These are phyloP conservation scores for Spodoptera picta DNA, from an alignment of 2,888 invertebrate species.

Conservation along the genomic window DNA sequence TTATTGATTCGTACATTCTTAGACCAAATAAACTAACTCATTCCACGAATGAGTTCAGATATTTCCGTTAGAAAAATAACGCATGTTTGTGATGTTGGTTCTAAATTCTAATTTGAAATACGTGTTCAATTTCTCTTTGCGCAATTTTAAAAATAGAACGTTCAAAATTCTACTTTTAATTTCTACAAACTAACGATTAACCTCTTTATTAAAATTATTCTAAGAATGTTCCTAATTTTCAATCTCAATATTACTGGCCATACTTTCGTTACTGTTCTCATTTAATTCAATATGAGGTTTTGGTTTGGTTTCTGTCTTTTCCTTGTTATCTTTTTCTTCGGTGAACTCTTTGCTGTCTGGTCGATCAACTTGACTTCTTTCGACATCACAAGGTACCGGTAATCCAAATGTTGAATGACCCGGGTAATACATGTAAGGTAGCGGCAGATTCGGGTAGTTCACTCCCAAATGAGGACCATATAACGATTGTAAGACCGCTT, in stretches of 20 bases:
- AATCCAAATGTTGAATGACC: slow-evolving; percentile 81
- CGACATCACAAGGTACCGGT: slow-evolving; percentile 76
- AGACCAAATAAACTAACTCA: not conserved
- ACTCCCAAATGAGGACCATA: slow-evolving; percentile 85
- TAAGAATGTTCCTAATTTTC: slow-evolving; percentile 74
- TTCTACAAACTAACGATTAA: slow-evolving; percentile 37
- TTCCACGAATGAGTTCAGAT: no score
- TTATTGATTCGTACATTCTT: slow-evolving; percentile 22
- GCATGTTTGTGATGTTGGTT: not conserved
- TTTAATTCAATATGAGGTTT: slow-evolving; percentile 74
- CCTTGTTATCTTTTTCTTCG: slow-evolving; percentile 72
- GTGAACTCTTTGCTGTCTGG: slow-evolving; percentile 64
- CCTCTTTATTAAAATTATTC: slow-evolving; percentile 20
- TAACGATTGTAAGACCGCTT: slow-evolving; percentile 83
- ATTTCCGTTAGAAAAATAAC: not conserved
- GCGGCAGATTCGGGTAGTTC: slow-evolving; percentile 80
- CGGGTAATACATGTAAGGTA: slow-evolving; percentile 86
- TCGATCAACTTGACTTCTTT: slow-evolving; percentile 74
- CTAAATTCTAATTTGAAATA: slow-evolving; percentile 19
- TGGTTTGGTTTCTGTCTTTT: slow-evolving; percentile 66
- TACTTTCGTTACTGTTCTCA: slow-evolving; percentile 85
- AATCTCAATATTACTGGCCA: slow-evolving; percentile 86
- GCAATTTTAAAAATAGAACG: slow-evolving; percentile 37
- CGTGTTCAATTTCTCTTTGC: slow-evolving; percentile 4
- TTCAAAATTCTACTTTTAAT: slow-evolving; percentile 38